These are phyloP conservation scores for Hyposoter dolosus DNA, from an alignment of 2,888 invertebrate species.

Conservation along the genomic window DNA sequence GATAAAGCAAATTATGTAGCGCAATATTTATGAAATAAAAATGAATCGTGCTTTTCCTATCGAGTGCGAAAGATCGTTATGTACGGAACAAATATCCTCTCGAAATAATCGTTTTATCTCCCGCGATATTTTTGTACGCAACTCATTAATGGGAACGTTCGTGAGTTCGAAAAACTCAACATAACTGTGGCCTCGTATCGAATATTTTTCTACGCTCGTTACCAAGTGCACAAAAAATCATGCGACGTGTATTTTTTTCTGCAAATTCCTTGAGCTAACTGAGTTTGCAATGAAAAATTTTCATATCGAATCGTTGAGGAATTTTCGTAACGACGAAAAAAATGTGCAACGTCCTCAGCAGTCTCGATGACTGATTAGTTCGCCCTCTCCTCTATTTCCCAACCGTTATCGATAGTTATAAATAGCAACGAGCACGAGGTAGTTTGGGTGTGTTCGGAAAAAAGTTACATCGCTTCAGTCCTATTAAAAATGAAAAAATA, in stretches of 20 bases:
- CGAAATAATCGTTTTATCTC: background rate
- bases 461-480: too few relatives aligned
- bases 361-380: background rate
- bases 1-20: conserved; percentile 47
- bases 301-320: background rate
- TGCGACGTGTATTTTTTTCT: background rate
- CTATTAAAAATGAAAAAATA: too few relatives aligned
- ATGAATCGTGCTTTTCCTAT: conserved; percentile 23
- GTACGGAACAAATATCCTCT: background rate
- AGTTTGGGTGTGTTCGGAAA: background rate
- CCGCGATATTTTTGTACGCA: background rate
- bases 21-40: conserved; percentile 34
- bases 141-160: background rate
- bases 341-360: background rate
- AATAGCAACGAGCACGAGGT: background rate
- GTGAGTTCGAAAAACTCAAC: background rate
- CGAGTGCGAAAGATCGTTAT: background rate
- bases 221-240: background rate
- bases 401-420: background rate
- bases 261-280: background rate
- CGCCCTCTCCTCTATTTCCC: too few relatives aligned
- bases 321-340: background rate
- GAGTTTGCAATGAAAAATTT: background rate
- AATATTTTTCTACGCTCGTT: background rate
- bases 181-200: background rate